Conservation (phyloP, 2,888 invertebrate species). For the Rotaria magnacalcarata region DNA sequence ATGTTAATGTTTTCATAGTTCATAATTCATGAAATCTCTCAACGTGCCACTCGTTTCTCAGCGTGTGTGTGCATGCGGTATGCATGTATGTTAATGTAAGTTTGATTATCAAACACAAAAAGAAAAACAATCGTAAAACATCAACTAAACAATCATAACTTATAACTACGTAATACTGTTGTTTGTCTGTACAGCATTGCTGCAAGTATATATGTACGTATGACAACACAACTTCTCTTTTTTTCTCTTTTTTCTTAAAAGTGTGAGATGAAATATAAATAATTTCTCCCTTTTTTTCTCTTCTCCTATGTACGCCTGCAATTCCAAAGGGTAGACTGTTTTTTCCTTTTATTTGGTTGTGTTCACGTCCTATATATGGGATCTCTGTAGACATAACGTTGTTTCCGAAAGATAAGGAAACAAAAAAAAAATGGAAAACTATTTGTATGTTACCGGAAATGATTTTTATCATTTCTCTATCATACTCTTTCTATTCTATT, state of each 20-base stretch:
- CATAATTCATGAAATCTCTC: neutral
- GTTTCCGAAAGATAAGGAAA: neutral
- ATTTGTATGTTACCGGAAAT: neutral
- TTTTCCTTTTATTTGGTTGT: neutral
- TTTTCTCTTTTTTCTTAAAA: neutral
- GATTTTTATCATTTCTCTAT: neutral
- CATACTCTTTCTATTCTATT: neutral
- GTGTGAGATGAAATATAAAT: constrained; percentile 1
- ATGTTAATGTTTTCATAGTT: neutral
- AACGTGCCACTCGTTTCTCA: neutral
- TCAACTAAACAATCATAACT: neutral
- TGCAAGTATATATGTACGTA: neutral
- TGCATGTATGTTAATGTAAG: neutral
- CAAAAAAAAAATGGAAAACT: neutral
- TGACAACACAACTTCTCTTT: neutral
- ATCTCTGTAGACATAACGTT: neutral
- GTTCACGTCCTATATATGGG: neutral
- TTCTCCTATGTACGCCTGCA: neutral
- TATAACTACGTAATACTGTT: neutral
- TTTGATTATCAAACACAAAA: neutral
- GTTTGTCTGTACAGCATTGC: neutral
- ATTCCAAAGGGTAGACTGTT: neutral
- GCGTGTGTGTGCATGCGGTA: too few species aligned
- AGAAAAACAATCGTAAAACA: neutral
- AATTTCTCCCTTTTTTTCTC: neutral